phyloP scores from a whole-genome alignment of 2,113 vertebrate genomes.

The Thymallus thymallus region DNA sequence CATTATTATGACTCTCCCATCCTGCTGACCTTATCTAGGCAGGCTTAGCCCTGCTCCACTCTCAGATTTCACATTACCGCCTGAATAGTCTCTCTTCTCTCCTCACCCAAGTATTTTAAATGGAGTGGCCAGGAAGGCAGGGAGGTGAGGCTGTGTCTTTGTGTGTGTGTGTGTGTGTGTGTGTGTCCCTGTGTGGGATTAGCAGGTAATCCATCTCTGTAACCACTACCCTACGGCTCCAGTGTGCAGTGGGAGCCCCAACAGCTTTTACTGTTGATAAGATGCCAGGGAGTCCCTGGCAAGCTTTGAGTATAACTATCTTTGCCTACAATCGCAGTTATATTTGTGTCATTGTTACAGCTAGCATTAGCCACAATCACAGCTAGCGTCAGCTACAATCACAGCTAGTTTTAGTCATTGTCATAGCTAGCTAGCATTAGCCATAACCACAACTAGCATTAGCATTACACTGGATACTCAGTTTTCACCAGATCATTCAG shows the following conservation, averaged over 20 bases:
- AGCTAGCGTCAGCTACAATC: background rate
- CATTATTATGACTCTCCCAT: background rate
- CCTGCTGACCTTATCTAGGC: conserved; percentile 2
- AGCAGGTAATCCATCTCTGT: background rate
- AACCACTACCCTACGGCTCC: background rate
- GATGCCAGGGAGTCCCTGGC: background rate
- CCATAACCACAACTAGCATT: background rate
- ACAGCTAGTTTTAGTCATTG: background rate
- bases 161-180: background rate
- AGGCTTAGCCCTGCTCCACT: background rate
- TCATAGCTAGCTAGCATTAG: background rate
- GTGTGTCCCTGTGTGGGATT: background rate
- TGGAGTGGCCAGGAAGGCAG: background rate
- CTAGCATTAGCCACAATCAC: background rate
- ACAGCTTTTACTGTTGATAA: conserved; percentile 1
- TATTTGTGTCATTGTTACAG: background rate
- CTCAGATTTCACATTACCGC: background rate
- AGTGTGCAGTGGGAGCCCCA: background rate
- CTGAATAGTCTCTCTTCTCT: background rate
- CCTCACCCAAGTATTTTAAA: background rate
- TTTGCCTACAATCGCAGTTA: too few species aligned
- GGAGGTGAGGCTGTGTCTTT: background rate
- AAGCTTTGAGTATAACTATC: background rate
- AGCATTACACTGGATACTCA: background rate
- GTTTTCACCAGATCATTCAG: background rate